Evolutionary conservation across 92 coral and sea anemone genomes (phyloP).

Genomic region (Hydrozoanthus gracilis): DNA sequence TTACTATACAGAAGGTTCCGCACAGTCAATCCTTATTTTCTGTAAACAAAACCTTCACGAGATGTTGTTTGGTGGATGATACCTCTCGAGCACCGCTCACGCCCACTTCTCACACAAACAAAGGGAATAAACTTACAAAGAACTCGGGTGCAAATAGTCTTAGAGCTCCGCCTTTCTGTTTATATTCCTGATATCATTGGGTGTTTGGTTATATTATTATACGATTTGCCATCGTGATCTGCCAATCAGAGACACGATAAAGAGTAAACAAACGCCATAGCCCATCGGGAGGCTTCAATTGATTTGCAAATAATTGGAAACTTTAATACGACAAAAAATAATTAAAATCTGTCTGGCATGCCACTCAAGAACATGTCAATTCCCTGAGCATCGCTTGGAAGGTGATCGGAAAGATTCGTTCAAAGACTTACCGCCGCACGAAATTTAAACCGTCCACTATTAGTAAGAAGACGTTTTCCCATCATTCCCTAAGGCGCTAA

Average conservation of each 20-base stretch:
- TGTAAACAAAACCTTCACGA: conserved; percentile 39
- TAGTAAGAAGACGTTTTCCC: conserved; percentile 72
- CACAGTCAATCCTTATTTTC: conserved; percentile 14
- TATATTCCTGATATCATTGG: conserved; percentile 91
- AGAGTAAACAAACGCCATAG: conserved; percentile 91
- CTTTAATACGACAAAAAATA: conserved; percentile 99
- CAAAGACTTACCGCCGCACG: conserved; percentile 88
- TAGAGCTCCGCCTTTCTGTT: conserved; percentile 95
- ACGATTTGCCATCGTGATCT: conserved; percentile 94
- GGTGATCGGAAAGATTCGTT: conserved; percentile 89
- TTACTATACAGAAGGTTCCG: conserved; percentile 25
- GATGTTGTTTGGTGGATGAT: conserved; percentile 35
- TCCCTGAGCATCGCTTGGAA: conserved; percentile 93
- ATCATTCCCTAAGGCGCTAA: conserved; percentile 93
- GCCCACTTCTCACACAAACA: conserved; percentile 73
- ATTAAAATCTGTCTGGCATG: conserved; percentile 97
- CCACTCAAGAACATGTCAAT: conserved; percentile 99
- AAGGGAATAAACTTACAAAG: conserved; percentile 81
- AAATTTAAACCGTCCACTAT: conserved; percentile 82
- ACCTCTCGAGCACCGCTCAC: conserved; percentile 61
- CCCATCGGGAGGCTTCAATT: conserved; percentile 97
- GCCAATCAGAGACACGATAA: conserved; percentile 90
- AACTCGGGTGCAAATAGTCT: conserved; percentile 84
- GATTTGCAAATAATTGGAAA: conserved; percentile 99
- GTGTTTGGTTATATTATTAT: conserved; percentile 94